Conservation (phyloP, 2,888 invertebrate genomes). For the Lobophora halterata region DNA sequence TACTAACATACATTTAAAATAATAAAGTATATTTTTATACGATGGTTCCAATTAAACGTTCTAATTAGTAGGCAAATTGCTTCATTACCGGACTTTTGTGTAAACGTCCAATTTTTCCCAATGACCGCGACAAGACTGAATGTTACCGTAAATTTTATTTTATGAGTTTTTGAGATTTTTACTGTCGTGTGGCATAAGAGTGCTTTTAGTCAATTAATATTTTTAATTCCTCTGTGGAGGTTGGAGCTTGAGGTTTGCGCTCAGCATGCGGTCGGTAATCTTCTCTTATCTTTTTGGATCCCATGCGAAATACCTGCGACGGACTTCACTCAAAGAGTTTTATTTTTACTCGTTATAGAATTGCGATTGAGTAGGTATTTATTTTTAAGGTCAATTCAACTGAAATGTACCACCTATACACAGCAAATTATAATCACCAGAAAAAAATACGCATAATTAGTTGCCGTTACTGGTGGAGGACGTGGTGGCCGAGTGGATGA, state of each 20-base stretch:
- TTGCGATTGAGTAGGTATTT: conserved; percentile 2
- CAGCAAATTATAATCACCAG: too few species aligned
- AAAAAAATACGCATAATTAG: too few species aligned
- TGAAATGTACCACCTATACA: too few species aligned
- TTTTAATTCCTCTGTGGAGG: too few species aligned
- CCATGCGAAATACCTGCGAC: conserved; percentile 12
- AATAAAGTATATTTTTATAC: conserved; percentile 23
- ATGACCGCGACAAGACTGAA: conserved; percentile 20
- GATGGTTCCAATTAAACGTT: conserved; percentile 13
- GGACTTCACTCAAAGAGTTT: conserved; percentile 4
- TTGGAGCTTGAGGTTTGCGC: conserved; percentile 20
- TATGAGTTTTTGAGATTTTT: conserved; percentile 29
- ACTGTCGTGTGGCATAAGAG: conserved; percentile 31
- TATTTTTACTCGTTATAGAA: conserved; percentile 14
- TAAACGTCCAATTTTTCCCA: conserved; percentile 14
- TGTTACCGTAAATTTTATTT: conserved; percentile 31
- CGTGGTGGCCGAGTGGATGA: too few species aligned
- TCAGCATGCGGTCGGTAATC: conserved; percentile 31
- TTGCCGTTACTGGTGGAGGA: too few species aligned
- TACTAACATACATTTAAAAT: conserved; percentile 17
- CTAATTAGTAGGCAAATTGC: conserved; percentile 23
- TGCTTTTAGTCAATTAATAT: conserved; percentile 33
- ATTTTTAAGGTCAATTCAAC: conserved; percentile 5
- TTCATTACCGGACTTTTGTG: conserved; percentile 23
- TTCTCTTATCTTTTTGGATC: conserved; percentile 20